Evolutionary conservation across 2,797 vertebrate species (phyloP).

Genomic region (Leptoclinus maculatus): DNA sequence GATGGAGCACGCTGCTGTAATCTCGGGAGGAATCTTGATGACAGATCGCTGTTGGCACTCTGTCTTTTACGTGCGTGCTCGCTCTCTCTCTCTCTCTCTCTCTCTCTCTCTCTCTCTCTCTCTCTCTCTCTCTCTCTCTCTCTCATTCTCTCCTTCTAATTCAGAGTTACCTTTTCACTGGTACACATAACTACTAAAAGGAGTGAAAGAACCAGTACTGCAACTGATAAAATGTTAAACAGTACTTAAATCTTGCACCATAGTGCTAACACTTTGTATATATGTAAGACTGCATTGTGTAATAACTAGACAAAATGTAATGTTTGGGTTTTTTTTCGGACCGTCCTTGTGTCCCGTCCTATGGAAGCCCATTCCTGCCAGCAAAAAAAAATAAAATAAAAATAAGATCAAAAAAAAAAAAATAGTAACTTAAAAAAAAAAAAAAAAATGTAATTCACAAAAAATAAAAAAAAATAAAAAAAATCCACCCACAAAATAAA

Average conservation of each 20-base stretch:
- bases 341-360: no score
- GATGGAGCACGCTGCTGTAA: conserved; percentile 40
- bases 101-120: background rate
- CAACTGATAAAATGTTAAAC: background rate
- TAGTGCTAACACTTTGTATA: background rate
- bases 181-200: no score
- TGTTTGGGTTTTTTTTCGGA: no score
- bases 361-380: no score
- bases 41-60: conserved; percentile 56
- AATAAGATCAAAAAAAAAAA: no score
- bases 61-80: conserved; percentile 13
- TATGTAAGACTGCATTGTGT: no score
- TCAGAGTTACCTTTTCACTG: background rate
- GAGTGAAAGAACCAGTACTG: background rate
- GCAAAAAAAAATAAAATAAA: no score
- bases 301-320: background rate
- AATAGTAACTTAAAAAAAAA: no score
- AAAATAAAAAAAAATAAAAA: no score
- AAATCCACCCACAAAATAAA: no score
- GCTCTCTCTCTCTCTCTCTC: background rate
- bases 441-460: no score
- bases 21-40: conserved; percentile 62
- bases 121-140: conserved; percentile 14
- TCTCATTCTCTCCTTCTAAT: background rate
- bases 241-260: background rate